Evolutionary conservation across 2,888 invertebrate genomes (phyloP), one percentile per base, ranked within the genome.

Genomic region (Hesperia comma): DNA sequence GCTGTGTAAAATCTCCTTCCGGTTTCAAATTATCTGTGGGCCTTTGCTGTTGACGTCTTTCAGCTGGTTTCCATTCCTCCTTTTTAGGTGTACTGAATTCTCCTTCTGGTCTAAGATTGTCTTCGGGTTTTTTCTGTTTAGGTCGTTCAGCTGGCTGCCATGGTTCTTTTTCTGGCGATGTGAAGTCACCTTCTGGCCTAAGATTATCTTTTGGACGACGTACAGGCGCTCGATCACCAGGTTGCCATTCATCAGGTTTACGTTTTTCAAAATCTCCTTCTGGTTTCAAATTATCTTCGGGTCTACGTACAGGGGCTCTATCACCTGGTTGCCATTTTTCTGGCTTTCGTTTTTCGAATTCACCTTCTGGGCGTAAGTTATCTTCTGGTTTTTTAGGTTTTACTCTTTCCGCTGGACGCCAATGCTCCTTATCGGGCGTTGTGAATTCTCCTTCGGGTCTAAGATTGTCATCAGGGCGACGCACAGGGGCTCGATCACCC

Each of bases 61-160:
- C 94, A 41, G 88, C 93, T n/a, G 90, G 93, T 61, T 77, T 76
- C 87, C 93, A 93, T 71, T 88, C 78, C 1, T 92, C 86, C 4
- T 83, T 83, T 56, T 79, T 72, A 0, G 63, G 63, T 43, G 84
- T 84, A 12, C n/a, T 33, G 72, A 94, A 94, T 0, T 94, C 92
- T 0, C 95, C 95, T 79, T 95, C 94, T 0, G 94, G 90, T 63
- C 83, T 87, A 0, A 95, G 75, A 71, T 95, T 95, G 68, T 90
- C 95, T 70, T 90, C 83, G 0, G 94, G 95, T 71, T 92, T 95
- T 69, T 83, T 93, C 51, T 79, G 82, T 93, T 84, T 84, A 21
- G 88, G 92, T 70, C 93, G 82, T 74, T 94, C 94, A 56, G 88
- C 94, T 40, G 91, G 93, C 40, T 78, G 76, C 89, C 93, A 93